These are phyloP conservation scores for Arothron firmamentum DNA, from an alignment of 2,113 vertebrate species.

Conservation along the genomic window DNA sequence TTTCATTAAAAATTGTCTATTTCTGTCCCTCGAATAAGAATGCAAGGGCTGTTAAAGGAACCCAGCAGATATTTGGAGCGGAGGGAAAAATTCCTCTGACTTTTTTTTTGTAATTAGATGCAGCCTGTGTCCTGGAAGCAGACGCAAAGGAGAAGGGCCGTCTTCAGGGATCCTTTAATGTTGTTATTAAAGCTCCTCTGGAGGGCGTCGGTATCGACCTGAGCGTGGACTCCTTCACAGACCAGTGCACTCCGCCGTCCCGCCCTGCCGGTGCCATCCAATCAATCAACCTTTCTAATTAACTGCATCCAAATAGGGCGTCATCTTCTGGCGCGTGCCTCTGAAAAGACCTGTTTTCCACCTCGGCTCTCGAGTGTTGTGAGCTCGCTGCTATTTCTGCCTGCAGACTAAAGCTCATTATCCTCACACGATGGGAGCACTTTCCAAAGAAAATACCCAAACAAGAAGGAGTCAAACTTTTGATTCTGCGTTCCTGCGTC, in stretches of 20 bases:
- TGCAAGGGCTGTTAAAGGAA: slow-evolving; percentile 1
- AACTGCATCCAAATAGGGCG: slow-evolving; percentile 72
- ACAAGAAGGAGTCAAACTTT: no score
- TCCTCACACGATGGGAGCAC: slow-evolving; percentile 1
- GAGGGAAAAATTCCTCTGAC: neutral
- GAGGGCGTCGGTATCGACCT: slow-evolving; percentile 67
- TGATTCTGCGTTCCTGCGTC: no score
- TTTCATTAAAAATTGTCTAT: slow-evolving; percentile 42
- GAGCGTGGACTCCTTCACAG: slow-evolving; percentile 68
- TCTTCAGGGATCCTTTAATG: slow-evolving; percentile 56
- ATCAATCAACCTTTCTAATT: slow-evolving; percentile 75
- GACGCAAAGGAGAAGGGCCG: slow-evolving; percentile 18
- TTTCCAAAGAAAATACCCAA: no score
- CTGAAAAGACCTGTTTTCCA: slow-evolving; percentile 43
- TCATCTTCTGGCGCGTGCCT: slow-evolving; percentile 21
- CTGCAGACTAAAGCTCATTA: slow-evolving; percentile 15
- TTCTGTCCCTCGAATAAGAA: slow-evolving; percentile 7
- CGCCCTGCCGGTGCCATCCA: slow-evolving; percentile 62
- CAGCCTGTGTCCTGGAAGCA: slow-evolving; percentile 26
- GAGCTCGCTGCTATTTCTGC: slow-evolving; percentile 43
- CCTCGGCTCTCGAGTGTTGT: slow-evolving; percentile 31
- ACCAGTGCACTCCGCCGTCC: slow-evolving; percentile 57
- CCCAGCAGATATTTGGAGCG: slow-evolving; percentile 2
- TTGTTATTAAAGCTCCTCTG: slow-evolving; percentile 65
- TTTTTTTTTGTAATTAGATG: slow-evolving; percentile 29